Evolutionary conservation across 2,113 vertebrate genomes (phyloP), one percentile per base, ranked within the genome.

Genomic region (Ptilonorhynchus violaceus): DNA sequence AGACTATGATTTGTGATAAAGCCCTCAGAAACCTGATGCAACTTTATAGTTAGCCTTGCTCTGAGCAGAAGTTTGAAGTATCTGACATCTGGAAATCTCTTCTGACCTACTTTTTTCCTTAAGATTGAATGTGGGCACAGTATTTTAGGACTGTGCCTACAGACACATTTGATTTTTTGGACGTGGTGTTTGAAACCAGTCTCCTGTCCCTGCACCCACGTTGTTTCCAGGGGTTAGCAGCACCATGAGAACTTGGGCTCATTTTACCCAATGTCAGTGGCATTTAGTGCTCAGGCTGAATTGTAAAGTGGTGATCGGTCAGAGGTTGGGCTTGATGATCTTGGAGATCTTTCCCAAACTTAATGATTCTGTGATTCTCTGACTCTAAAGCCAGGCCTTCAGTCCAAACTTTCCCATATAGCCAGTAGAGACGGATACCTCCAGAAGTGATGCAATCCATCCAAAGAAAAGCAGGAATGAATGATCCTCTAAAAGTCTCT

Each of bases 401-500:
- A 50, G 39, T 35, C 31, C 56, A 55, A 74, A 50, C 30, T 83
- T 92, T 77, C 27, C 25, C 49, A 31, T 30, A n/a, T 5, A 69
- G 27, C 59, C 41, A 47, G 10, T 6, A 53, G 46, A 90, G 67
- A n/a, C 37, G 44, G 70, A 46, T 11, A 66, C 5, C 75, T 93
- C 55, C 72, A 84, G 73, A 91, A 88, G 27, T 70, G 37, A 46
- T 13, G 8, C 35, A 67, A 81, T 84, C 50, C 55, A 81, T 87
- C 33, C 35, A 70, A 72, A 14, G 42, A 41, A 91, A 84, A 84
- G 47, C 17, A 42, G 52, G 47, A 91, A 72, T 81, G 31, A 96
- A 93, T 72, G 56, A 81, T 41, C 64, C 59, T 92, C 60, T 91
- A 28, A 95, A 73, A 96, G 30, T 44, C 58, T 70, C 37, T 81